A percentile compares a stretch with the other conserved stretches of the same genome.
phyloP scores from a whole-genome alignment of 2,113 vertebrate genomes.

The Eonycteris spelaea region DNA sequence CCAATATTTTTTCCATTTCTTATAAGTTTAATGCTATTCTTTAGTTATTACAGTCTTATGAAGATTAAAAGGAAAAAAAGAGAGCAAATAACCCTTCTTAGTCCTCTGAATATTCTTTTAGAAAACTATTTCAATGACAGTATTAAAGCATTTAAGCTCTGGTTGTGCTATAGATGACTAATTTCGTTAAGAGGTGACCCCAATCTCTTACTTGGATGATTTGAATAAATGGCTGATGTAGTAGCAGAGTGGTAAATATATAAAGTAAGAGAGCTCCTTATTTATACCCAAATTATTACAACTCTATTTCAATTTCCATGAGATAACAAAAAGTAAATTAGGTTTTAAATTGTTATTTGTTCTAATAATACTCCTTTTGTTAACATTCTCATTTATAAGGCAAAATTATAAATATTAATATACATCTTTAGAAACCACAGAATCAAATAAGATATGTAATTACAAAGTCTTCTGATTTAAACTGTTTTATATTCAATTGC shows the following conservation, averaged over 20 bases:
- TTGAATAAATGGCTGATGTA: background rate
- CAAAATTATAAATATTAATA: background rate
- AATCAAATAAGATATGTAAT: background rate
- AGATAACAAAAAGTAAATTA: conserved; percentile 58
- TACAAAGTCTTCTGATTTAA: background rate
- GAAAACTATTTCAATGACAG: background rate
- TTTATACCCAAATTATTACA: background rate
- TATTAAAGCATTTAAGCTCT: background rate
- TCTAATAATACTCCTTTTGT: background rate
- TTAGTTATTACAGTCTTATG: background rate
- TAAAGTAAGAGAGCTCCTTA: background rate
- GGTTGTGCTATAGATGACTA: background rate
- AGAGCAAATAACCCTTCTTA: background rate
- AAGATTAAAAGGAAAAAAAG: background rate
- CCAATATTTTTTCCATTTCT: background rate
- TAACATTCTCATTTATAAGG: background rate
- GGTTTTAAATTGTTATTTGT: conserved; percentile 52
- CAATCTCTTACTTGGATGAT: background rate
- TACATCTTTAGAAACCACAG: background rate
- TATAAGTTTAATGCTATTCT: background rate
- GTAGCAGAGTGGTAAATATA: background rate
- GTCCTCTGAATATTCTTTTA: background rate
- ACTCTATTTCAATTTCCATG: conserved; percentile 42
- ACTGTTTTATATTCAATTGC: background rate
- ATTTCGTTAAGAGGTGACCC: conserved; percentile 40